phyloP scores from a whole-genome alignment of 2,797 vertebrate species.

The Myotis vivesi region DNA sequence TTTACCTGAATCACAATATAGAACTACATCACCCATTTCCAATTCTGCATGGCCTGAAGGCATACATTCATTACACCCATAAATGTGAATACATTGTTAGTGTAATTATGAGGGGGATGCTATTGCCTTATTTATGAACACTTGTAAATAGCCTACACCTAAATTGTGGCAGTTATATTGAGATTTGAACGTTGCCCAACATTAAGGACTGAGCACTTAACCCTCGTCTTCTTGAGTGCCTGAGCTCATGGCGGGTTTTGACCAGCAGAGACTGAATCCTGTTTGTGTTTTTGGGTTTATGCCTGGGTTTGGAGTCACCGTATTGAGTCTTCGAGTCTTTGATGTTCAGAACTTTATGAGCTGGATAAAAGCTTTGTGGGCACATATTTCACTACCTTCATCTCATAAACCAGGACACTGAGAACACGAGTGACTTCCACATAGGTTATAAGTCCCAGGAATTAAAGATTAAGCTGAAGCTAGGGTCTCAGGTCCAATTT shows the following conservation, averaged over 20 bases:
- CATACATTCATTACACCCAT: neutral
- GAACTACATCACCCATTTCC: neutral
- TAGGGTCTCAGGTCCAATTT: too few species aligned
- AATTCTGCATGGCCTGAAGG: neutral
- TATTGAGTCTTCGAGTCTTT: neutral
- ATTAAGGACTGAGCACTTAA: neutral
- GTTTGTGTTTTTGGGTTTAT: neutral
- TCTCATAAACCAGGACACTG: neutral
- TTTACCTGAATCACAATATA: neutral
- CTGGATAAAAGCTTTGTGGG: neutral
- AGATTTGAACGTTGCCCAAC: neutral
- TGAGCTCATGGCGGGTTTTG: neutral
- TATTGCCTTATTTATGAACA: neutral
- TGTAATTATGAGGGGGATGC: neutral
- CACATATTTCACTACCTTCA: neutral
- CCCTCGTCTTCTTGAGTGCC: neutral
- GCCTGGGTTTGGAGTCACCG: neutral
- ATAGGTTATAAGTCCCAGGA: neutral
- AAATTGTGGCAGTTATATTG: neutral
- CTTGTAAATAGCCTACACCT: neutral
- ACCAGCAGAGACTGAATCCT: neutral
- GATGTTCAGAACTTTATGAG: neutral
- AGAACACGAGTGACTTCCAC: neutral
- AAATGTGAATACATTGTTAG: neutral
- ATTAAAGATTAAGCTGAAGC: neutral